These are phyloP conservation scores for Nothoprocta pentlandii DNA, from an alignment of 2,113 vertebrate genomes.

Conservation along the genomic window DNA sequence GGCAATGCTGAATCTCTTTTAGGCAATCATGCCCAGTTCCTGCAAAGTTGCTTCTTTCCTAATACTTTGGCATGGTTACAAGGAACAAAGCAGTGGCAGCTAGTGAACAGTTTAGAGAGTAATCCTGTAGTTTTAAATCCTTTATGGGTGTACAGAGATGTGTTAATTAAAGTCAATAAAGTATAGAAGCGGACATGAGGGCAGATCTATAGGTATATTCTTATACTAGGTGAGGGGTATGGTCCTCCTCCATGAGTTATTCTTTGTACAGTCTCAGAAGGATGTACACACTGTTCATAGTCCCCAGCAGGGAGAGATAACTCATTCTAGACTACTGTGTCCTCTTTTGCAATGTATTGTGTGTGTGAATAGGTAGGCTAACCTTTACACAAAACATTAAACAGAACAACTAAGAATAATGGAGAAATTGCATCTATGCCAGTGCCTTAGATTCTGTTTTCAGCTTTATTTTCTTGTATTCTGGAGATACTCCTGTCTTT, in stretches of 20 bases:
- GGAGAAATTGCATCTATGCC: neutral
- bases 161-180: neutral
- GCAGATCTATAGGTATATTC: accelerated
- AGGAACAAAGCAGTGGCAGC: neutral
- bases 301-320: neutral
- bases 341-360: neutral
- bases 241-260: neutral
- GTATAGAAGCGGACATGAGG: neutral
- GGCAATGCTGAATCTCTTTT: neutral
- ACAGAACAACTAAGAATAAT: neutral
- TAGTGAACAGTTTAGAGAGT: neutral
- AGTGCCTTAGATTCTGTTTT: neutral
- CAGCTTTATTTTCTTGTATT: neutral
- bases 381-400: neutral
- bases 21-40: neutral
- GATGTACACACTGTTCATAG: neutral
- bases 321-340: accelerated
- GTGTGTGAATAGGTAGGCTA: neutral
- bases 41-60: neutral
- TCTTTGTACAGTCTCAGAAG: neutral
- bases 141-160: neutral
- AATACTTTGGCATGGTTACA: neutral
- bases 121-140: neutral
- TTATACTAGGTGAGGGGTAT: neutral
- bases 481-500: neutral